Percentiles rank a stretch among this genome's conserved stretches.
phyloP scores from a whole-genome alignment of 2,888 invertebrate genomes.

The Coelogynopora nodosa region DNA sequence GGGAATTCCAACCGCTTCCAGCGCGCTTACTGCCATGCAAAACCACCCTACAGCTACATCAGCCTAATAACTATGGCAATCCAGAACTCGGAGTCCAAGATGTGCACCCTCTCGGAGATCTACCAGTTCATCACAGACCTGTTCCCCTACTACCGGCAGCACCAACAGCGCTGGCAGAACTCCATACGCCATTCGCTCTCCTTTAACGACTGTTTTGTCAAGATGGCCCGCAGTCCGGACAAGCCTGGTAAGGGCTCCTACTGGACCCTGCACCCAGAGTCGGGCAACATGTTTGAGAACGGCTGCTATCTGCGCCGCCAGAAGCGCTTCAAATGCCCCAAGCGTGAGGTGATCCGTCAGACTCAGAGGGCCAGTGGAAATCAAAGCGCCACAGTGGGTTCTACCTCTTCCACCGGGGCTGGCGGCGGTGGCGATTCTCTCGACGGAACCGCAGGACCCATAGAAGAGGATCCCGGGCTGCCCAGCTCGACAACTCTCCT shows the following conservation, averaged over 20 bases:
- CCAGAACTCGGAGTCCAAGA: conserved; percentile 82
- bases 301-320: conserved; percentile 47
- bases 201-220: conserved; percentile 95
- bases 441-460: neutral
- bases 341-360: conserved; percentile 33
- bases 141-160: conserved; percentile 91
- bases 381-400: neutral
- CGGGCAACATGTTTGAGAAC: conserved; percentile 48
- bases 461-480: neutral
- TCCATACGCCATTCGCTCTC: conserved; percentile 89
- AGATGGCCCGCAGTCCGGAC: conserved; percentile 77
- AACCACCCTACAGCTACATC: conserved; percentile 83
- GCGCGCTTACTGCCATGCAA: conserved; percentile 39
- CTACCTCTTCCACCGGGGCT: neutral
- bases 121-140: conserved; percentile 95
- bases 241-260: conserved; percentile 88
- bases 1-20: neutral
- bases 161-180: conserved; percentile 96
- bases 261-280: conserved; percentile 47
- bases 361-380: neutral
- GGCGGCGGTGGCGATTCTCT: neutral
- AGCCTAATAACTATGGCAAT: conserved; percentile 96
- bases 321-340: conserved; percentile 47
- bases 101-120: conserved; percentile 86
- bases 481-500: neutral